phyloP scores from a whole-genome alignment of 1,140 invertebrate genomes.

The Gryllus bimaculatus region DNA sequence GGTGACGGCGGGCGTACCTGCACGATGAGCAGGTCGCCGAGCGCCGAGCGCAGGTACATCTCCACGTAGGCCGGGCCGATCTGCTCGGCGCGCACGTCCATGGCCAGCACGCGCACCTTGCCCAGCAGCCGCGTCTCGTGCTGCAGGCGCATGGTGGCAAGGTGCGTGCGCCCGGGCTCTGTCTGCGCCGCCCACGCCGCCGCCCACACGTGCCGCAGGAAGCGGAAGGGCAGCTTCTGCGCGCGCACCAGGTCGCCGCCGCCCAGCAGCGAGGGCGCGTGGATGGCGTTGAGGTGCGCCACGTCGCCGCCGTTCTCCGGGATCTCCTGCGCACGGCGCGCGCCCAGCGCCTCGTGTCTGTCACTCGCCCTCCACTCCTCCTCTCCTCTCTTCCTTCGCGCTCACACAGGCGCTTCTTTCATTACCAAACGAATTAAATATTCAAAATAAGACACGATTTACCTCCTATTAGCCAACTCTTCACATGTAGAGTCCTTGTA shows the following conservation, averaged over 20 bases:
- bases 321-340: constrained; percentile 57
- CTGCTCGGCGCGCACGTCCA: constrained; percentile 52
- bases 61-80: constrained; percentile 74
- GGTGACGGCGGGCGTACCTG: too few species aligned
- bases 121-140: constrained; percentile 48
- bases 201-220: constrained; percentile 31
- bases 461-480: too few species aligned
- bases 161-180: constrained; percentile 38
- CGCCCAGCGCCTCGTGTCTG: too few species aligned
- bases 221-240: constrained; percentile 15
- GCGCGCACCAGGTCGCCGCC: constrained; percentile 36
- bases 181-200: constrained; percentile 28
- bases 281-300: constrained; percentile 66
- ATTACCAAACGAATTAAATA: too few species aligned
- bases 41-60: constrained; percentile 45
- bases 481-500: too few species aligned
- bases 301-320: constrained; percentile 86
- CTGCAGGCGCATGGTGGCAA: constrained; percentile 45
- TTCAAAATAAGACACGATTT: too few species aligned
- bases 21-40: constrained; percentile 55
- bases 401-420: too few species aligned
- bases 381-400: too few species aligned
- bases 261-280: constrained; percentile 49
- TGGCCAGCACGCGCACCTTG: constrained; percentile 38
- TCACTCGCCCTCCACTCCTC: too few species aligned